A percentile compares a stretch with the other conserved stretches of the same genome.
These are phyloP conservation scores for Thaleichthys pacificus DNA, from an alignment of 2,797 vertebrate species.

Conservation along the genomic window DNA sequence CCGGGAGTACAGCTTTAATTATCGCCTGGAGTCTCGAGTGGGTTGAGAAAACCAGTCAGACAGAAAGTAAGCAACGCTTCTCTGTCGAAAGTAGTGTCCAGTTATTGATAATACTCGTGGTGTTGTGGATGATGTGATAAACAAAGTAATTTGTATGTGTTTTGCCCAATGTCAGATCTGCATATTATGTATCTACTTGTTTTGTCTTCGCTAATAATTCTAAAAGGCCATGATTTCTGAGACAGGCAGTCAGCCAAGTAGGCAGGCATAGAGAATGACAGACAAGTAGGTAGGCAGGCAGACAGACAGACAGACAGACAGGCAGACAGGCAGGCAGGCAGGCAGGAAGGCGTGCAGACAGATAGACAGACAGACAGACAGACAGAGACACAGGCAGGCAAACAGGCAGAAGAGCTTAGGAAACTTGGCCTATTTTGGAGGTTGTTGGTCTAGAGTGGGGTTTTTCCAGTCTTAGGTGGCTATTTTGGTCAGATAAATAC, in stretches of 20 bases:
- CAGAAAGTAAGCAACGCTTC: constrained; percentile 25
- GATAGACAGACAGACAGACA: not conserved
- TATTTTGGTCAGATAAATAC: constrained; percentile 81
- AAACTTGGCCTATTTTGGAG: constrained; percentile 66
- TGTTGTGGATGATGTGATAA: not conserved
- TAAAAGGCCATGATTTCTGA: too few species aligned
- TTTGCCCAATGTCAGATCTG: too few species aligned
- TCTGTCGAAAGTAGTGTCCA: not conserved
- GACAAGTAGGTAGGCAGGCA: not conserved
- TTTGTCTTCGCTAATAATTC: too few species aligned
- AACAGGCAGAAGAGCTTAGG: constrained; percentile 58
- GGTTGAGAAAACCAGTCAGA: constrained; percentile 2
- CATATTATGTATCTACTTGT: too few species aligned
- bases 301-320: constrained; percentile 27
- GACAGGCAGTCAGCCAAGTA: not conserved
- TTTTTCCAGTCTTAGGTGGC: constrained; percentile 76
- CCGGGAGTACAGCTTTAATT: constrained; percentile 50
- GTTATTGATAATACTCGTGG: not conserved
- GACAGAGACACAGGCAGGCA: not conserved
- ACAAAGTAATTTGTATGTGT: too few species aligned
- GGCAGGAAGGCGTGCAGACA: not conserved
- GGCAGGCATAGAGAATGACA: not conserved
- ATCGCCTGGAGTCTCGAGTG: constrained; percentile 41
- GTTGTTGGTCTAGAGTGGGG: constrained; percentile 62
- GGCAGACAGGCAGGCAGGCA: not conserved